phyloP scores from a whole-genome alignment of 2,888 invertebrate genomes.

The Oscheius sp. region DNA sequence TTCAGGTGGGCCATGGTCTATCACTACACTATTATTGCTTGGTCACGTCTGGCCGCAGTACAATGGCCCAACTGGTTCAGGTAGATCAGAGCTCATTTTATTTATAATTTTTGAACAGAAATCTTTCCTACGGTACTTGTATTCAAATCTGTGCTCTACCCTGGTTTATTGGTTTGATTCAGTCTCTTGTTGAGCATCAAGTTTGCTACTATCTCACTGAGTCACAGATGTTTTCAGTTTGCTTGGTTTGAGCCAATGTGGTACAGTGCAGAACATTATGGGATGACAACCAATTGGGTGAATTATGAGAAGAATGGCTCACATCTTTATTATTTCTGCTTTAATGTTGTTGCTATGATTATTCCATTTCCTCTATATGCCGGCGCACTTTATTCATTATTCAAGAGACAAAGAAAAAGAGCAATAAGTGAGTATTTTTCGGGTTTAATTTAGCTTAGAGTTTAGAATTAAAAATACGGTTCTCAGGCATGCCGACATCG shows the following conservation, averaged over 20 bases:
- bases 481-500: slow-evolving; percentile 40
- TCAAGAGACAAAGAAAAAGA: slow-evolving; percentile 45
- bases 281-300: slow-evolving; percentile 57
- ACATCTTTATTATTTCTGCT: slow-evolving; percentile 55
- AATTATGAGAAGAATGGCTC: slow-evolving; percentile 48
- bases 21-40: slow-evolving; percentile 60
- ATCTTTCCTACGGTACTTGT: slow-evolving; percentile 46
- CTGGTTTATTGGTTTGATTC: slow-evolving; percentile 58
- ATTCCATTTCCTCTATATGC: slow-evolving; percentile 60
- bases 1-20: slow-evolving; percentile 56
- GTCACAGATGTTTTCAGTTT: slow-evolving; percentile 37
- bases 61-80: slow-evolving; percentile 62
- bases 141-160: slow-evolving; percentile 53
- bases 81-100: not conserved
- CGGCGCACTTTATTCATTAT: slow-evolving; percentile 44
- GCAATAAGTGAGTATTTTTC: slow-evolving; percentile 2
- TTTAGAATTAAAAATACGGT: slow-evolving; percentile 47
- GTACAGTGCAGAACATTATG: slow-evolving; percentile 54
- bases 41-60: slow-evolving; percentile 58
- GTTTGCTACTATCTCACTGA: slow-evolving; percentile 8
- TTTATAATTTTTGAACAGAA: slow-evolving; percentile 23
- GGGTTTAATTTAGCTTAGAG: not conserved
- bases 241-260: slow-evolving; percentile 58
- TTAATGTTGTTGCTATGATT: slow-evolving; percentile 58
- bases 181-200: slow-evolving; percentile 59